phyloP scores from a whole-genome alignment of 2,888 invertebrate species.

The Cetonia aurata region DNA sequence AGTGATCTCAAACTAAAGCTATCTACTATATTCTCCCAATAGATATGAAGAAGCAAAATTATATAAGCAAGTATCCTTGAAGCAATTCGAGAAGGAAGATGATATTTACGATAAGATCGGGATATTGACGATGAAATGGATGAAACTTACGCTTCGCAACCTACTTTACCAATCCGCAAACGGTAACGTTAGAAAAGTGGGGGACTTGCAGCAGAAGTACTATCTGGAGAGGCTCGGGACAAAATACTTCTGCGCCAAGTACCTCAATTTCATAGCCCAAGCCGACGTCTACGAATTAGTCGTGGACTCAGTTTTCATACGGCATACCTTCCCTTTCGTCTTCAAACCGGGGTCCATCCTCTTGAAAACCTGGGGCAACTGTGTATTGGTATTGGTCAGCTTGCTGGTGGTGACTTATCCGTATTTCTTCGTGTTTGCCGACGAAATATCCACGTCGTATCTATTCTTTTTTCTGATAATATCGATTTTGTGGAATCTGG shows the following conservation, averaged over 20 bases:
- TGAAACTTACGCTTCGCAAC: slow-evolving; percentile 42
- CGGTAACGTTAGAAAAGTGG: slow-evolving; percentile 8
- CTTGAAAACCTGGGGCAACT: slow-evolving; percentile 50
- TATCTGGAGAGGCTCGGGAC: slow-evolving; percentile 31
- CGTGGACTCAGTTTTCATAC: slow-evolving; percentile 52
- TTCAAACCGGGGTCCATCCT: slow-evolving; percentile 53
- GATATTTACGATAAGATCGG: slow-evolving; percentile 29
- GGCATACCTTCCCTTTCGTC: slow-evolving; percentile 52
- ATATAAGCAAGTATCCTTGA: slow-evolving; percentile 15
- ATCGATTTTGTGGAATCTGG: slow-evolving; percentile 49
- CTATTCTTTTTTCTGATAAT: slow-evolving; percentile 34
- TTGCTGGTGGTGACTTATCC: slow-evolving; percentile 48
- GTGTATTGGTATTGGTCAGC: slow-evolving; percentile 42
- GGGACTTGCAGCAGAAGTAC: slow-evolving; percentile 21
- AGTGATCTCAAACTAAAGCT: too few relatives aligned
- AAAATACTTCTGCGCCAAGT: slow-evolving; percentile 45
- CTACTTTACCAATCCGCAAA: slow-evolving; percentile 25
- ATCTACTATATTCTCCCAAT: slow-evolving; percentile 17
- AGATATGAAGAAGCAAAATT: slow-evolving; percentile 45
- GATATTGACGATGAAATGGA: slow-evolving; percentile 46
- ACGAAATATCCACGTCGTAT: slow-evolving; percentile 3
- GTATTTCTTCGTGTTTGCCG: slow-evolving; percentile 46
- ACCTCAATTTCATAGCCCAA: slow-evolving; percentile 47
- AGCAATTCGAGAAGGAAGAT: slow-evolving; percentile 14
- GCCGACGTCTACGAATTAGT: slow-evolving; percentile 47